A percentile compares a stretch with the other conserved stretches of the same genome.
These are phyloP conservation scores for Amaurobius ferox DNA, from an alignment of 2,888 invertebrate genomes.

Conservation along the genomic window DNA sequence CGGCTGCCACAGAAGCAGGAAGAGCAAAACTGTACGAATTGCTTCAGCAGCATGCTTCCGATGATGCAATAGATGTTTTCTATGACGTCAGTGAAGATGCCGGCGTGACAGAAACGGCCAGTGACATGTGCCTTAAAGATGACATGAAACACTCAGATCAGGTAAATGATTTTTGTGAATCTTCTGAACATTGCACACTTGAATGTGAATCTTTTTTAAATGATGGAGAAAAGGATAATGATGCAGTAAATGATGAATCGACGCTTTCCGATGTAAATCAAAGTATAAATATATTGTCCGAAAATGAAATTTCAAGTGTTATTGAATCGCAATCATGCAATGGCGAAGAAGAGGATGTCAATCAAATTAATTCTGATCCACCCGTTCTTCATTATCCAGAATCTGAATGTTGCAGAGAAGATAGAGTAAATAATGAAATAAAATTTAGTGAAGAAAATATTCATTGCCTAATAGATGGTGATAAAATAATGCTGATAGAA, in stretches of 20 bases:
- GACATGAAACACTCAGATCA: neutral
- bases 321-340: too few species aligned
- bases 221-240: neutral
- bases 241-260: neutral
- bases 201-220: neutral
- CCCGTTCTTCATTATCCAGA: too few species aligned
- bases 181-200: neutral
- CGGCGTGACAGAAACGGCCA: neutral
- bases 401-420: too few species aligned
- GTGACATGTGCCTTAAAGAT: conserved; percentile 7
- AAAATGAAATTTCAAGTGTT: too few species aligned
- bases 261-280: neutral
- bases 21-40: conserved; percentile 46
- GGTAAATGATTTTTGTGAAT: neutral
- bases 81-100: conserved; percentile 63
- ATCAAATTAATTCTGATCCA: too few species aligned
- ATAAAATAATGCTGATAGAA: too few species aligned
- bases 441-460: too few species aligned
- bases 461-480: too few species aligned
- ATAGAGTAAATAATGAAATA: too few species aligned
- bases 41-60: conserved; percentile 45
- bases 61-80: conserved; percentile 63
- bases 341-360: too few species aligned
- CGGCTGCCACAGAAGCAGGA: conserved; percentile 39
- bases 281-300: neutral